These are phyloP conservation scores for Chaunax sp. DNA, from an alignment of 2,797 vertebrate species.

Conservation along the genomic window DNA sequence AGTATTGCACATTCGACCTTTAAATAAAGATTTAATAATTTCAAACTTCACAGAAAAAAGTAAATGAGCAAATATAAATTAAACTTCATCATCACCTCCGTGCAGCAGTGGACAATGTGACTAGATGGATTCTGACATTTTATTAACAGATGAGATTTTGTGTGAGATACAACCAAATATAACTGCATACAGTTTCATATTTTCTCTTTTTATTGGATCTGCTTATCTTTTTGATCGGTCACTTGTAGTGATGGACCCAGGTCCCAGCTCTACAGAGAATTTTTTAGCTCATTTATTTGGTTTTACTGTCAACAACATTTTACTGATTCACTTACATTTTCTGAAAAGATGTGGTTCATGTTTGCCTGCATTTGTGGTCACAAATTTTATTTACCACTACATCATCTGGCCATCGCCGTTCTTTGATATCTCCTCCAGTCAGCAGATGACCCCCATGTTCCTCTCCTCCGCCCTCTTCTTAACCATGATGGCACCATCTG, in stretches of 20 bases:
- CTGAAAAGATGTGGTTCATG: neutral
- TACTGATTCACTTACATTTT: neutral
- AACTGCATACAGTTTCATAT: too few relatives aligned
- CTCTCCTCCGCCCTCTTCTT: slow-evolving; percentile 37
- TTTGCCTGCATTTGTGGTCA: slow-evolving; percentile 5
- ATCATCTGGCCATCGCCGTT: slow-evolving; percentile 3
- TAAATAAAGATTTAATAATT: too few relatives aligned
- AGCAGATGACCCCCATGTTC: slow-evolving; percentile 49
- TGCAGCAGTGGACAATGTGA: neutral
- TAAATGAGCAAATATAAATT: too few relatives aligned
- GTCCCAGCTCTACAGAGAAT: too few relatives aligned
- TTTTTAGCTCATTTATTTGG: neutral
- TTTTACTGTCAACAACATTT: neutral
- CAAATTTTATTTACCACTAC: slow-evolving; percentile 33
- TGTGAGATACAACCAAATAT: too few relatives aligned
- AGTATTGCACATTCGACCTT: too few relatives aligned
- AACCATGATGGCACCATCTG: slow-evolving; percentile 82
- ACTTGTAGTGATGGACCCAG: too few relatives aligned
- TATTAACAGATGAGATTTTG: neutral
- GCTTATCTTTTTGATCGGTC: too few relatives aligned
- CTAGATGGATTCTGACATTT: neutral
- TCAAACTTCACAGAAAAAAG: neutral
- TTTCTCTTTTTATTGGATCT: too few relatives aligned
- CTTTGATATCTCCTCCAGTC: slow-evolving; percentile 35
- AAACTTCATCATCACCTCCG: too few relatives aligned